Evolutionary conservation across 2,797 vertebrate species (phyloP), one percentile per base, ranked within the genome.

Genomic region (Centroberyx gerrardi): DNA sequence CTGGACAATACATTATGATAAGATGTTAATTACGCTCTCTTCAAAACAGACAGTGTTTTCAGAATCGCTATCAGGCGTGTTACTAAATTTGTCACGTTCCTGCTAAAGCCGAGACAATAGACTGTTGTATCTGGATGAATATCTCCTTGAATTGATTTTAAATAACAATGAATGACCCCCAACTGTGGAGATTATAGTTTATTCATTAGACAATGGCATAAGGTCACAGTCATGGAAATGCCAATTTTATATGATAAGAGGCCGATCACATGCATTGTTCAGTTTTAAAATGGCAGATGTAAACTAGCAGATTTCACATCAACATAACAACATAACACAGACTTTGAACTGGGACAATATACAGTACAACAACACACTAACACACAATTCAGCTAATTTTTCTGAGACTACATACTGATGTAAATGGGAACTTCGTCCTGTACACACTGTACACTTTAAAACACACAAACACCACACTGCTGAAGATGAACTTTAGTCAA

Each of bases 81-180:
- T 62, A 14, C 74, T 72, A 40, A 10, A 74, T 76, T 84, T 82
- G 68, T 55, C 58, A 5, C 3, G 7, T 40, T 77, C 18, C 17
- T 27, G 36, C 40, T 14, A 0, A 5, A 55, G n/a, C 15, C 31
- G 68, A 78, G 51, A 72, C 63, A 77, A 74, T 53, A 22, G 13
- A 0, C 51, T 42, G n/a, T 64, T 65, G 17, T 68, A 78, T 75
- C 49, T 70, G 8, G 58, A 52, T 40, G 8, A 22, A 56, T 8
- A 49, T 5, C 74, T 12, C 63, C 38, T 77, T 79, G 56, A 82
- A 65, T 46, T 60, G 5, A 61, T 73, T 67, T 80, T 5, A 72
- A 46, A 62, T 38, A 46, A 54, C 52, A 27, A 38, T 38, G 14
- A 61, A 36, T 8, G 9, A 74, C 69, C 33, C 46, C 0, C 28